Percentiles rank a stretch among this genome's conserved stretches.
Evolutionary conservation across 2,113 vertebrate species (phyloP).

Genomic region (Oncorhynchus tshawytscha): DNA sequence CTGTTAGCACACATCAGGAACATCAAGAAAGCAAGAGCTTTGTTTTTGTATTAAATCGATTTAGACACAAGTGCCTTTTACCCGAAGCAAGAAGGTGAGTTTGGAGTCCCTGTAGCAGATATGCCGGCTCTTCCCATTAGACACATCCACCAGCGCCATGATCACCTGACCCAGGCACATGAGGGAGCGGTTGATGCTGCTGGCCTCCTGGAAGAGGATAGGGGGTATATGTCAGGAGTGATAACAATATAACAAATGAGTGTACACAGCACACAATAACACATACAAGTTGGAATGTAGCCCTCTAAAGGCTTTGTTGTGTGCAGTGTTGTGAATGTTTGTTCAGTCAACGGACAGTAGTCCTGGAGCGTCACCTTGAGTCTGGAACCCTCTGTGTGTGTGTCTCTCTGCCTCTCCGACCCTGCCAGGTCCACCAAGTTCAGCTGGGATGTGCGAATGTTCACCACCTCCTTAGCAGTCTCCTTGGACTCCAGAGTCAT

Average conservation of each 20-base stretch:
- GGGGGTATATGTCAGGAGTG: conserved; percentile 4
- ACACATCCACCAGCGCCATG: conserved; percentile 90
- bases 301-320: background rate
- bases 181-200: conserved; percentile 92
- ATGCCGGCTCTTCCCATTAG: conserved; percentile 90
- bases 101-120: conserved; percentile 95
- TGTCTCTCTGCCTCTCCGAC: conserved; percentile 93
- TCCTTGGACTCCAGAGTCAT: conserved; percentile 93
- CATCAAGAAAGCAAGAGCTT: background rate
- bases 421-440: conserved; percentile 95
- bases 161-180: conserved; percentile 95
- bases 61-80: background rate
- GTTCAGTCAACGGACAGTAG: background rate
- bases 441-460: conserved; percentile 89
- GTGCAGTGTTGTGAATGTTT: background rate
- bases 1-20: conserved; percentile 1
- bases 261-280: no score
- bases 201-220: conserved; percentile 81
- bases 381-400: conserved; percentile 86
- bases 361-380: conserved; percentile 78
- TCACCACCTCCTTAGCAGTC: conserved; percentile 82
- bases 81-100: conserved; percentile 86
- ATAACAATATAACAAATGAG: background rate
- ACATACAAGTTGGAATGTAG: background rate
- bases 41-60: background rate